Base-by-base conservation (phyloP, 2,888 invertebrate species). In the Drosophila kambysellisi region DNA sequence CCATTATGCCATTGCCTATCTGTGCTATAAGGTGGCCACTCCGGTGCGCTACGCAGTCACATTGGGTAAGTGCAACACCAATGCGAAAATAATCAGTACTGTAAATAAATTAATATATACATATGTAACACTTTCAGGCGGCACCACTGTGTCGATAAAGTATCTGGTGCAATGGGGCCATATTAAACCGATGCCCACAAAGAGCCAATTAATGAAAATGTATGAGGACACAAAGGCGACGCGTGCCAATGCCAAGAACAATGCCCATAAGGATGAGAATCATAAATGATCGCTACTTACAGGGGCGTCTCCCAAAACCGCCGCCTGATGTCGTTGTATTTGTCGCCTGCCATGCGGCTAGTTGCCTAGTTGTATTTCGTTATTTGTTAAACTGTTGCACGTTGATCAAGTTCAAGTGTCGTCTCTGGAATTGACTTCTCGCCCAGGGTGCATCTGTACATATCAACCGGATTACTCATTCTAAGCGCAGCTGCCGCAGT, bases 31-130 rank as follows among this genome's bases (percentile, higher is more conserved):
- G 94, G 94, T 99, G 61, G 96, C 96, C 35, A 97, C 98, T 11
- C 99, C 99, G 4, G 93, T 97, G 17, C 94, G 99, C 82, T 99
- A 99, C 93, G 96, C 98, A n/a, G 96, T 98, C 2, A 99, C 99
- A 57, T 92, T 99, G 91, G 97, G 97, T 96, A 94, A 94, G 92
- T 83, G 2, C 8, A 17, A 20, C n/a, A 57, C 1, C 20, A 11
- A 29, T 29, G 29, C 17, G 0, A 29, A 25, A 7, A 15, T 1
- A 33, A 53, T 35, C 4, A 15, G 15, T 15, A 20, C 6, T 33
- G 15, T 12, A 30, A 17, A 7, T 29, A n/a, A 11, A 2, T 29
- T 2, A 29, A 11, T 39, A 37, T 37, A 6, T 17, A 37, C 29
- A 6, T 17, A 54, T 29, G 7, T 30, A 9, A n/a, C 20, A 11